Percentiles rank a stretch among this genome's conserved stretches.
Evolutionary conservation across 2,113 vertebrate species (phyloP).

Genomic region (Hypomesus transpacificus): DNA sequence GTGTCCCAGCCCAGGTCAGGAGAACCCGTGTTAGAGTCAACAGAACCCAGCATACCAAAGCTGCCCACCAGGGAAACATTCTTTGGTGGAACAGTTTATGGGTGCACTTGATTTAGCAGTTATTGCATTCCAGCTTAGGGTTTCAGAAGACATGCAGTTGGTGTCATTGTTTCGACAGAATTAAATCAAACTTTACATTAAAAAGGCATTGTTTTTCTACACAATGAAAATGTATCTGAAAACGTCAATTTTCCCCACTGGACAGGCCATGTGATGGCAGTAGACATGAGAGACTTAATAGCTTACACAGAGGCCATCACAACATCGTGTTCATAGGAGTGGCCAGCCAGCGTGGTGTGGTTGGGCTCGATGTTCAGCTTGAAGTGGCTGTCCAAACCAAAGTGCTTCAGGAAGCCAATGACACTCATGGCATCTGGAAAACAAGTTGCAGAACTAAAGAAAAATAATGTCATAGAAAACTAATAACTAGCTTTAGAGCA

Average conservation of each 20-base stretch:
- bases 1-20: constrained; percentile 70
- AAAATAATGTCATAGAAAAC: neutral
- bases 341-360: constrained; percentile 69
- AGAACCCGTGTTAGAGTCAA: constrained; percentile 67
- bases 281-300: neutral
- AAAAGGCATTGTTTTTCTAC: no score
- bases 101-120: no score
- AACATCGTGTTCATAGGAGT: constrained; percentile 65
- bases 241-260: no score
- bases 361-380: constrained; percentile 71
- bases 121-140: no score
- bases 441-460: neutral
- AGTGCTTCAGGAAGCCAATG: constrained; percentile 67
- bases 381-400: constrained; percentile 59
- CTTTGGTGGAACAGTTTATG: neutral
- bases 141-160: no score
- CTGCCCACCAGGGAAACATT: constrained; percentile 34
- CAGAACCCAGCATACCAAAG: constrained; percentile 67
- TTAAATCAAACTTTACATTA: no score
- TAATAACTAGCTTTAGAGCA: neutral
- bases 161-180: no score
- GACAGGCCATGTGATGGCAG: neutral
- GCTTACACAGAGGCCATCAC: constrained; percentile 63
- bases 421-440: constrained; percentile 65
- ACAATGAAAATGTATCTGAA: no score